Conservation (phyloP, 2,888 invertebrate species). For the Nemoura dubitans region DNA sequence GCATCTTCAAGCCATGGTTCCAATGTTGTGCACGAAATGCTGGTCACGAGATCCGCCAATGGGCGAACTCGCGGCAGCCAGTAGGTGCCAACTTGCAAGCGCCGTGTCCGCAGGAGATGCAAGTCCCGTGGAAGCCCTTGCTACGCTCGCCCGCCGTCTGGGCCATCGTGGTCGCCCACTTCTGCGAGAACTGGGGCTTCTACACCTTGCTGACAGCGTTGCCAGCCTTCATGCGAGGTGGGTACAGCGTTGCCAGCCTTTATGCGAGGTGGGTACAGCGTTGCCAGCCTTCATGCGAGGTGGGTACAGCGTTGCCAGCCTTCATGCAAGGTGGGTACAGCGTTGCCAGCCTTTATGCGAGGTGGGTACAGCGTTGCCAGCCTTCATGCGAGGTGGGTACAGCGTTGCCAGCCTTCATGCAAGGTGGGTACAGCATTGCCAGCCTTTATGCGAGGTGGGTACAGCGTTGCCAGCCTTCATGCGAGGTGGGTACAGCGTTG, state of each 20-base stretch:
- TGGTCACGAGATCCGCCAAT: no score
- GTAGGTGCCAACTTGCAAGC: no score
- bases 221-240: slow-evolving; percentile 59
- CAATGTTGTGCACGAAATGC: no score
- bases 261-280: slow-evolving; percentile 58
- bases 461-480: slow-evolving; percentile 60
- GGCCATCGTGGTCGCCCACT: slow-evolving; percentile 59
- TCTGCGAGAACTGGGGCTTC: slow-evolving; percentile 61
- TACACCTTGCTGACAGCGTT: slow-evolving; percentile 61
- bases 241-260: slow-evolving; percentile 59
- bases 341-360: slow-evolving; percentile 59
- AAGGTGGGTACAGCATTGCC: slow-evolving; percentile 59
- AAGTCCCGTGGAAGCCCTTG: slow-evolving; percentile 58
- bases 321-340: slow-evolving; percentile 59
- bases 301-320: slow-evolving; percentile 59
- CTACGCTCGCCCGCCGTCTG: slow-evolving; percentile 58
- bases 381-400: slow-evolving; percentile 59
- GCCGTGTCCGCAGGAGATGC: slow-evolving; percentile 54
- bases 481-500: slow-evolving; percentile 58
- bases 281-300: slow-evolving; percentile 60
- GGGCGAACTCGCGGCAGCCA: no score
- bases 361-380: slow-evolving; percentile 59
- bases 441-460: slow-evolving; percentile 58
- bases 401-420: slow-evolving; percentile 59
- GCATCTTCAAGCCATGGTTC: no score